Conservation (phyloP, 2,113 vertebrate genomes). For the crab-eating macaque (Macaca fascicularis) region T2T-MFA8v1.1 NC_088394.1:58413501-58414000, state of each 20-base stretch:
- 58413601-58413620: background rate
- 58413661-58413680: background rate
- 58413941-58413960: background rate
- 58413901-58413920: background rate
- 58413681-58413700: background rate
- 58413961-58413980: background rate
- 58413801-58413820: background rate
- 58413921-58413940: background rate
- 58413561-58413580: background rate
- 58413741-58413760: background rate
- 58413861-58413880: background rate
- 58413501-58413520: background rate
- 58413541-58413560: background rate
- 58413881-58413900: background rate
- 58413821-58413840: background rate
- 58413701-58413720: background rate
- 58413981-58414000: background rate
- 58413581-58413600: background rate
- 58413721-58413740: background rate
- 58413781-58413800: background rate
- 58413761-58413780: background rate
- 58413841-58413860: background rate
- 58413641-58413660: background rate
- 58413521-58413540: background rate
- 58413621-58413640: background rate